Percentiles rank a stretch among this genome's conserved stretches.
phyloP scores from a whole-genome alignment of 2,888 invertebrate genomes.

The Stenodera caucasica region DNA sequence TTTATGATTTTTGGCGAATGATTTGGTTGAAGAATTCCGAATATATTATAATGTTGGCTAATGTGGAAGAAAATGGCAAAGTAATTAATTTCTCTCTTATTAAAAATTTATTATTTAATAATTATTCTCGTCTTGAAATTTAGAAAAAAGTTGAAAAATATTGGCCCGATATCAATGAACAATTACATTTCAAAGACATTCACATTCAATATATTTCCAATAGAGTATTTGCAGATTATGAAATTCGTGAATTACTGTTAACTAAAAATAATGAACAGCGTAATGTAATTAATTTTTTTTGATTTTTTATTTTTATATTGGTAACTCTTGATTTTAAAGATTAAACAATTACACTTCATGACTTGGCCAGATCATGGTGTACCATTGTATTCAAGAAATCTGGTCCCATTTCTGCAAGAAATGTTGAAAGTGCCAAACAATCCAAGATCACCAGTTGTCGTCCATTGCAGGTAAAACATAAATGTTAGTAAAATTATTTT shows the following conservation, averaged over 20 bases:
- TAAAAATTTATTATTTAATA: too few relatives aligned
- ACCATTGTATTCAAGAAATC: slow-evolving; percentile 49
- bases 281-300: slow-evolving; percentile 37
- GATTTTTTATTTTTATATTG: neutral
- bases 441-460: slow-evolving; percentile 53
- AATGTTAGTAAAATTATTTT: neutral
- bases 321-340: slow-evolving; percentile 39
- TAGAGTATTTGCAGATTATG: slow-evolving; percentile 51
- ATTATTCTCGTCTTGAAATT: too few relatives aligned
- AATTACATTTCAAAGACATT: slow-evolving; percentile 48
- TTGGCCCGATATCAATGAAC: slow-evolving; percentile 57
- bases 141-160: slow-evolving; percentile 59
- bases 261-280: slow-evolving; percentile 41
- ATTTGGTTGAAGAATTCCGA: slow-evolving; percentile 57
- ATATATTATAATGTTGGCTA: slow-evolving; percentile 59
- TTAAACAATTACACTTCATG: slow-evolving; percentile 58
- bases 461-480: slow-evolving; percentile 57
- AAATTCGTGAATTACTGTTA: slow-evolving; percentile 47
- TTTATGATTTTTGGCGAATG: slow-evolving; percentile 54
- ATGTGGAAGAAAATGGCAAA: slow-evolving; percentile 56
- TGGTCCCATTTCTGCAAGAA: slow-evolving; percentile 51
- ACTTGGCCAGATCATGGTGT: slow-evolving; percentile 61
- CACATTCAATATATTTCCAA: slow-evolving; percentile 46
- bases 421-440: slow-evolving; percentile 50
- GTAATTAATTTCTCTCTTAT: slow-evolving; percentile 37